Base-by-base conservation (phyloP, 2,797 vertebrate genomes). In the Anguilla obscura region DNA sequence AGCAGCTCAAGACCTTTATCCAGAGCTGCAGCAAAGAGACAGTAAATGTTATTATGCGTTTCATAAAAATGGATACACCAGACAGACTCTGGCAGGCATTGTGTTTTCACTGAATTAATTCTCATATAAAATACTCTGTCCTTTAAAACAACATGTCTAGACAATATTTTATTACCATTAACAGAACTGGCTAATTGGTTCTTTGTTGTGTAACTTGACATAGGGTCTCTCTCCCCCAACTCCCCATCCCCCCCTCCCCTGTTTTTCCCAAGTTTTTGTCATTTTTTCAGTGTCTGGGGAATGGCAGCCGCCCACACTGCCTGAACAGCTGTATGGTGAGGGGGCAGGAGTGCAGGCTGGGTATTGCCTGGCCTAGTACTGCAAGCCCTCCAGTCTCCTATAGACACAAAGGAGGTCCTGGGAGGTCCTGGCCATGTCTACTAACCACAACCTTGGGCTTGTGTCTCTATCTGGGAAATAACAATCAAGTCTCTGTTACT, bases 161-260 rank as follows among this genome's bases (percentile, higher is more conserved):
- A 95, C 95, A 92, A 91, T 94, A 94, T 95, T 95, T 94, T 94
- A 95, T 94, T 92, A 93, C 95, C 93, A 94, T 95, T 94, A 96
- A 95, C 92, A 92, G 92, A 92, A 93, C 92, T 93, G 93, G 94
- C 94, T 96, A 95, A 96, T 96, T 95, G 93, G 92, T 89, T 56
- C 88, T 93, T 96, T 95, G 95, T 94, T 94, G 94, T 92, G 90
- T 89, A 91, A 94, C 92, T 93, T 92, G 87, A 93, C 92, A 93
- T 90, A 90, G 91, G 91, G 92, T 93, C 93, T 93, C 93, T 93
- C 5, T 9, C 21, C 56, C 24, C 6, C 90, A 52, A 7, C 9
- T 52, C 50, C 50, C 50, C 50, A 10, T 10, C 6, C 54, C 10
- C 54, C 10, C 12, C 12, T 16, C 10, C 12, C 92, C 94, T 94